Evolutionary conservation across 1,140 invertebrate species (phyloP), one percentile per base, ranked within the genome.

Genomic region (Monochamus saltuarius): DNA sequence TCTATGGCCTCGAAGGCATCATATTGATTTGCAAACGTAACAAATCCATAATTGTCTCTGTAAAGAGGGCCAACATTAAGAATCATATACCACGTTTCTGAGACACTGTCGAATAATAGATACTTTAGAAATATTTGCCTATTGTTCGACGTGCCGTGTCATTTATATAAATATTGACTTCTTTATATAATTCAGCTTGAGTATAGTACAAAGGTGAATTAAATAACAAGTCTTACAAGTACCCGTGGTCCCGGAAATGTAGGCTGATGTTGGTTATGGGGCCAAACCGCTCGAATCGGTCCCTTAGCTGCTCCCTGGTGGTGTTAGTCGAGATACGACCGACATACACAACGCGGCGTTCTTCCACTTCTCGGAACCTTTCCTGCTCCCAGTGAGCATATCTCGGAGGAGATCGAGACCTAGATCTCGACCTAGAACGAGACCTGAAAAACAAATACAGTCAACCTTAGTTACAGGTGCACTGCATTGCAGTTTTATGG

Each of bases 261-360:
- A 94, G 74, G 56, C 88, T 87, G 55, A 92, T 88, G 73, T 92
- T 87, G 59, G 87, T 84, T 36, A 96, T 89, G 10, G 84, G 83
- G 0, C 94, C 94, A 76, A 93, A 95, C 34, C 78, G 76, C 56
- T 84, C 73, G 75, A 96, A 96, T 72, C 88, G 83, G 34, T 78
- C 78, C 19, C 85, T 76, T 9, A 96, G 72, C 37, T 87, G 79
- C 38, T 81, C 80, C 74, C 88, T 89, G 0, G 87, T 90, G 2
- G 87, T 86, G 34, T 85, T 84, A 64, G 85, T 81, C 8, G 86
- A 84, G 50, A 96, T 82, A 40, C 86, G 82, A 3, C 93, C 92
- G 7, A 95, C 90, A 70, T 94, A 95, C 19, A 96, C 86, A 47
- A 95, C 90, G 65, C 89, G 80, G 39, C 93, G 79, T 70, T 96